phyloP scores from a whole-genome alignment of 2,113 vertebrate species.

The Oriolus oriolus region DNA sequence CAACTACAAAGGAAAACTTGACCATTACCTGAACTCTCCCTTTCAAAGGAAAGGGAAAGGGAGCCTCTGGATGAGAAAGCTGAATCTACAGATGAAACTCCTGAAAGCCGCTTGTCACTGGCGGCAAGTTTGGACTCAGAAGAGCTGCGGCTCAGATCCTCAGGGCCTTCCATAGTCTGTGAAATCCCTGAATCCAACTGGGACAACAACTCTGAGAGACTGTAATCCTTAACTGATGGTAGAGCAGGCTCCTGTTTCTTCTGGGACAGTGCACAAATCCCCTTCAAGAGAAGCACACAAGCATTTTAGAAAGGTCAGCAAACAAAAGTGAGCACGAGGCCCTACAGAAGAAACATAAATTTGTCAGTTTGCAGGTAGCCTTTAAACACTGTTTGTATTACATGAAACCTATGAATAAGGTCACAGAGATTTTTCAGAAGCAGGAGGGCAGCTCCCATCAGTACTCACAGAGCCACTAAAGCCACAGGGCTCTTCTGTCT shows the following conservation, averaged over 20 bases:
- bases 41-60: constrained; percentile 90
- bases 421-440: not conserved
- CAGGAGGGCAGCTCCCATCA: not conserved
- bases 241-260: constrained; percentile 74
- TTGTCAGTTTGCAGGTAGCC: not conserved
- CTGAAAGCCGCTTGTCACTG: constrained; percentile 87
- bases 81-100: constrained; percentile 94
- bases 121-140: constrained; percentile 80
- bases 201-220: constrained; percentile 89
- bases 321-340: not conserved
- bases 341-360: not conserved
- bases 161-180: constrained; percentile 82
- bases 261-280: constrained; percentile 23
- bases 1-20: constrained; percentile 10
- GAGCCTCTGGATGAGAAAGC: constrained; percentile 97
- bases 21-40: constrained; percentile 84
- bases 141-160: constrained; percentile 81
- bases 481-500: not conserved
- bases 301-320: not conserved
- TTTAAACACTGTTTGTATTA: not conserved
- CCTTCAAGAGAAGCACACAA: constrained; percentile 46
- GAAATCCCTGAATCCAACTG: constrained; percentile 93
- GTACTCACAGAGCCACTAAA: not conserved
- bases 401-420: not conserved
- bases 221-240: constrained; percentile 86